Conservation (phyloP, 2,113 vertebrate genomes). For the Micronycteris hirsuta region DNA sequence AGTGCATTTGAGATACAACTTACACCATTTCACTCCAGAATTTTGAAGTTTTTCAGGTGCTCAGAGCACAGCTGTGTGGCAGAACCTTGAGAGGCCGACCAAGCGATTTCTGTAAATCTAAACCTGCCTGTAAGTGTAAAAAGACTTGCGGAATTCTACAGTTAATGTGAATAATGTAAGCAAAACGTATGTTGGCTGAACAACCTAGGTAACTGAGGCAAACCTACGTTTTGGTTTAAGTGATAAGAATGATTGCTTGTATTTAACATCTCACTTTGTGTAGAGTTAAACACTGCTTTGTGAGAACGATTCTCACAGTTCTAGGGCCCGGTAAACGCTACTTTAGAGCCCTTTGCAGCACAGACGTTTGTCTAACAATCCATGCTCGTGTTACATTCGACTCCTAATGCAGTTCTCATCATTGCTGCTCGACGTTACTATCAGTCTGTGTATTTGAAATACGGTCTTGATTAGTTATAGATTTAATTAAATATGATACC, state of each 20-base stretch:
- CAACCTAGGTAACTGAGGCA: background rate
- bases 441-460: background rate
- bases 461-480: background rate
- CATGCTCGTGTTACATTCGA: background rate
- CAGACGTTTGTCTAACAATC: background rate
- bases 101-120: background rate
- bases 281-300: background rate
- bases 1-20: background rate
- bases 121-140: background rate
- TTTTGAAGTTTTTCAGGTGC: background rate
- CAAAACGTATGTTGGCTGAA: background rate
- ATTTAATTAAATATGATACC: background rate
- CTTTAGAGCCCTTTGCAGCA: background rate
- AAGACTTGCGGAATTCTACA: background rate
- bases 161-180: background rate
- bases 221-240: constrained; percentile 16
- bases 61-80: background rate
- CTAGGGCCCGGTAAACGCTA: background rate
- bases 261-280: background rate
- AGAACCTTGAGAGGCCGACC: background rate
- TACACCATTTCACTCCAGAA: background rate
- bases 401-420: background rate
- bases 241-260: background rate
- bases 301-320: background rate
- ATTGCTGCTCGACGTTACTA: background rate